Conservation (phyloP, 2,797 vertebrate species). For the Eleutherodactylus coqui region DNA sequence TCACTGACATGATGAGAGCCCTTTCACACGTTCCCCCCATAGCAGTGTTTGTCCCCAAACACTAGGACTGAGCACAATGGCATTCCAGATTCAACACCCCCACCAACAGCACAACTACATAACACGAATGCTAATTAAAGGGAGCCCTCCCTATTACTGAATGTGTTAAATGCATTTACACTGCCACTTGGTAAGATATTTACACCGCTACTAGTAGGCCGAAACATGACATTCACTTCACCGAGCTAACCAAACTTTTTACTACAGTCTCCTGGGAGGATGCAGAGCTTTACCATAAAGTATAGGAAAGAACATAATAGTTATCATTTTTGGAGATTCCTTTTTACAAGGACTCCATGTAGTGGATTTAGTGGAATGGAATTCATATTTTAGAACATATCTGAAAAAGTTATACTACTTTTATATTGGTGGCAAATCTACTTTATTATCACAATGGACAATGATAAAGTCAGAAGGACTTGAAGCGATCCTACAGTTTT, state of each 20-base stretch:
- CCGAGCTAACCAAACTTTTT: constrained; percentile 60
- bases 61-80: constrained; percentile 82
- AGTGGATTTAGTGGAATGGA: background rate
- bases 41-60: constrained; percentile 90
- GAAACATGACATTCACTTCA: constrained; percentile 67
- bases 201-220: constrained; percentile 65
- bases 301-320: background rate
- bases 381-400: background rate
- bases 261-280: background rate
- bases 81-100: constrained; percentile 81
- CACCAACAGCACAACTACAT: constrained; percentile 76
- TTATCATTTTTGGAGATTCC: background rate
- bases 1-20: constrained; percentile 80
- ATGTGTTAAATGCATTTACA: constrained; percentile 74
- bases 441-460: background rate
- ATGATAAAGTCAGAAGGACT: no score
- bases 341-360: background rate
- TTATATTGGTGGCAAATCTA: background rate
- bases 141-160: constrained; percentile 69
- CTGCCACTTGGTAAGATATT: constrained; percentile 60
- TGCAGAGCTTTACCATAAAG: no score
- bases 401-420: background rate
- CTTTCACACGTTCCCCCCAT: constrained; percentile 85
- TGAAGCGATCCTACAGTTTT: no score
- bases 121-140: constrained; percentile 80